These are phyloP conservation scores for Heliocidaris erythrogramma DNA, from an alignment of 35 echinoderm and acorn worm genomes.

Conservation along the genomic window DNA sequence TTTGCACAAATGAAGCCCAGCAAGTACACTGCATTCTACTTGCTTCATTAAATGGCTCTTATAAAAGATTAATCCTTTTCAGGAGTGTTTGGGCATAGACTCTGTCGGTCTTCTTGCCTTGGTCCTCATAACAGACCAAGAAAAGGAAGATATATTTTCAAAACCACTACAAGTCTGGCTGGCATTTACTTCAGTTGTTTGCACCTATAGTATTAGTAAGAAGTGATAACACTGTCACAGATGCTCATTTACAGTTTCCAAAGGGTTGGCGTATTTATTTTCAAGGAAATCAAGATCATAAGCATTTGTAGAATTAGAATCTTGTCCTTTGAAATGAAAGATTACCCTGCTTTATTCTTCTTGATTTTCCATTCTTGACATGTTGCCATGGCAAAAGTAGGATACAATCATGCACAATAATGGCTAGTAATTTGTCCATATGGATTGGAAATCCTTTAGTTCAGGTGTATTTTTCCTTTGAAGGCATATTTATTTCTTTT, in stretches of 20 bases:
- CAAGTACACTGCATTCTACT: neutral
- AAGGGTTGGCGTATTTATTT: neutral
- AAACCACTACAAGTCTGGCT: neutral
- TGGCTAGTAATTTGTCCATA: neutral
- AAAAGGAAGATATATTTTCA: conserved; percentile 1
- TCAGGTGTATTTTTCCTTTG: no score
- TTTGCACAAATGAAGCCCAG: neutral
- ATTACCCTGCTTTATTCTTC: neutral
- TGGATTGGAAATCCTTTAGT: no score
- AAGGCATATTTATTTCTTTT: neutral
- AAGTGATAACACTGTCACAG: neutral
- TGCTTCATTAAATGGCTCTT: conserved; percentile 1
- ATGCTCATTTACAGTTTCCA: neutral
- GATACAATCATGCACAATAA: neutral
- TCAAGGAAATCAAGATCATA: neutral
- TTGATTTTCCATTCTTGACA: neutral
- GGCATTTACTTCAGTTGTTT: neutral
- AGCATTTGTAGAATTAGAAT: neutral
- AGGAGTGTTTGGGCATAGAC: neutral
- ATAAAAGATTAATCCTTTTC: neutral
- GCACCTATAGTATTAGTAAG: neutral
- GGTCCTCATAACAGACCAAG: neutral
- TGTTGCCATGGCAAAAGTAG: neutral
- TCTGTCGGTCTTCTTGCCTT: neutral
- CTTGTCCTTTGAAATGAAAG: neutral